These are phyloP conservation scores for Drosophila atroscutellata DNA, from an alignment of 2,888 invertebrate species.

Conservation along the genomic window DNA sequence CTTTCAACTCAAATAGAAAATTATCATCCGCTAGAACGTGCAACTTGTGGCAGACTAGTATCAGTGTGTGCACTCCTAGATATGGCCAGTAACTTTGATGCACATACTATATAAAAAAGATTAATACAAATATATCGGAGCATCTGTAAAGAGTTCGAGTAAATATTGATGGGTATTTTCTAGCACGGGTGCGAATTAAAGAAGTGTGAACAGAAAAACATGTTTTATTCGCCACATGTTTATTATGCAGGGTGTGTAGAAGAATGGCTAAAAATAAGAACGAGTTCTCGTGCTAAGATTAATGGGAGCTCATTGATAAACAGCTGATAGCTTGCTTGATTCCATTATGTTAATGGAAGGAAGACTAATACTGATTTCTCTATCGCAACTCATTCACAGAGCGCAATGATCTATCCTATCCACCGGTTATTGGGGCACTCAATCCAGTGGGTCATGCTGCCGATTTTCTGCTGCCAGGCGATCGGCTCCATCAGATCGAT, in stretches of 20 bases:
- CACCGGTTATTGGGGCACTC: constrained; percentile 84
- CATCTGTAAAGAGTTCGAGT: not conserved
- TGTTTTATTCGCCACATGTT: not conserved
- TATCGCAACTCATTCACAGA: constrained; percentile 63
- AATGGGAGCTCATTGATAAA: not conserved
- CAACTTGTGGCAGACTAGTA: not conserved
- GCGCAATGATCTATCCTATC: constrained; percentile 85
- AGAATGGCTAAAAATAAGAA: too few relatives aligned
- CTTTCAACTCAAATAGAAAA: not conserved
- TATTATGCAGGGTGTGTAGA: not conserved
- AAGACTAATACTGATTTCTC: constrained; percentile 25
- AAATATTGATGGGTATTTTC: not conserved
- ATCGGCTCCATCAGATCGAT: constrained; percentile 92
- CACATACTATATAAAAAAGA: too few relatives aligned
- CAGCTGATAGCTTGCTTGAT: constrained; percentile 5
- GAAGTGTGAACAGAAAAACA: not conserved
- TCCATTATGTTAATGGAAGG: constrained; percentile 5
- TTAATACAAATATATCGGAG: not conserved
- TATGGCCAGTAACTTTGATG: not conserved
- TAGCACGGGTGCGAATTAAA: not conserved
- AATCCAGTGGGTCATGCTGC: constrained; percentile 86
- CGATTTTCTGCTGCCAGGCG: constrained; percentile 92
- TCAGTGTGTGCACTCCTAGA: not conserved
- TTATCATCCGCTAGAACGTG: not conserved
- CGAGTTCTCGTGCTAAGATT: not conserved